Percentiles rank a stretch among this genome's conserved stretches.
These are phyloP conservation scores for Drosophila hydei DNA, from an alignment of 1,140 invertebrate species.

Conservation along the genomic window DNA sequence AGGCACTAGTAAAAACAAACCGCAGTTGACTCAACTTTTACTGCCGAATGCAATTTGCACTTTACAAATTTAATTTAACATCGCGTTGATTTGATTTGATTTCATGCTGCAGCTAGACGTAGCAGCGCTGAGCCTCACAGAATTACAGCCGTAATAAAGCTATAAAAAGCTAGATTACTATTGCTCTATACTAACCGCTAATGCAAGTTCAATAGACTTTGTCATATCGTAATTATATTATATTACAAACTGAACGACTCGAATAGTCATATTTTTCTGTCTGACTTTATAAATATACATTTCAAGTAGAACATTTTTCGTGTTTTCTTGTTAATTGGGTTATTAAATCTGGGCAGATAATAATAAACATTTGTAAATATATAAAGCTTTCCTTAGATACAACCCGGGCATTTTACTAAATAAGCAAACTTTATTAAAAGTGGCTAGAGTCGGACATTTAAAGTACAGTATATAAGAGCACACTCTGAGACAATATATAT, in stretches of 20 bases:
- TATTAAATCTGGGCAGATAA: too few relatives aligned
- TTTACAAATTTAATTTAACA: slow-evolving; percentile 47
- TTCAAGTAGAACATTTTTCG: not conserved
- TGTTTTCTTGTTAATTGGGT: not conserved
- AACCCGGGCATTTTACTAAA: too few relatives aligned
- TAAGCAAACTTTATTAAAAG: too few relatives aligned
- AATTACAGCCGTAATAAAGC: not conserved
- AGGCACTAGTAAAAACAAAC: not conserved
- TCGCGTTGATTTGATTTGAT: slow-evolving; percentile 37
- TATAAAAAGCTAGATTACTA: slow-evolving; percentile 7
- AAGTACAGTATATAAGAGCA: too few relatives aligned
- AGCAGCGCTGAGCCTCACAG: not conserved
- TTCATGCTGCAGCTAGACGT: not conserved
- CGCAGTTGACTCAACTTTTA: slow-evolving; percentile 3
- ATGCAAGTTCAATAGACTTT: slow-evolving; percentile 28
- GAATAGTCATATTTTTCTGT: slow-evolving; percentile 6
- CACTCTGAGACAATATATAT: too few relatives aligned
- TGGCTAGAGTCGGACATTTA: too few relatives aligned
- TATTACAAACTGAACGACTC: not conserved
- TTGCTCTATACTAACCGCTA: not conserved
- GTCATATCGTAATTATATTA: not conserved
- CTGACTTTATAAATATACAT: not conserved
- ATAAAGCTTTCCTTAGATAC: too few relatives aligned
- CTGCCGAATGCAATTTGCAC: slow-evolving; percentile 17
- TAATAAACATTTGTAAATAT: too few relatives aligned